Evolutionary conservation across 2,113 vertebrate genomes (phyloP).

Genomic region (Malurus alboscapulatus): DNA sequence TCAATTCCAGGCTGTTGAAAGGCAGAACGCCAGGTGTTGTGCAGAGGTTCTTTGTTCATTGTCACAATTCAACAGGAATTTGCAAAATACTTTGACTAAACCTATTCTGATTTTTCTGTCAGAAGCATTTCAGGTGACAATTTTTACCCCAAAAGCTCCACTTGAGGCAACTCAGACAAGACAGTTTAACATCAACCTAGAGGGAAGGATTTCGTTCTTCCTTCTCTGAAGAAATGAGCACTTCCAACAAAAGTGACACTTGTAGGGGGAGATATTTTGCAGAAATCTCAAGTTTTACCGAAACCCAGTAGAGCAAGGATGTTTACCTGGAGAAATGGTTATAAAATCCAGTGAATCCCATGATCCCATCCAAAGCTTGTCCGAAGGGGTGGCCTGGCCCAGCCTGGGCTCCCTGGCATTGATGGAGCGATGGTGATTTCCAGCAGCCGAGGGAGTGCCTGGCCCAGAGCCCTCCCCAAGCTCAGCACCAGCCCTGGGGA

Average conservation of each 20-base stretch:
- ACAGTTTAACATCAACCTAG: conserved; percentile 9
- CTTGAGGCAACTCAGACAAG: conserved; percentile 16
- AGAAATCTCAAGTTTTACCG: background rate
- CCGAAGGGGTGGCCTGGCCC: background rate
- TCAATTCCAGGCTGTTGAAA: background rate
- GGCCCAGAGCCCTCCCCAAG: background rate
- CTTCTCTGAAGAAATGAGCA: background rate
- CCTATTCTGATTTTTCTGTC: conserved; percentile 31
- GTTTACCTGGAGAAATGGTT: background rate
- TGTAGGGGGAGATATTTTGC: background rate
- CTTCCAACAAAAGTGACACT: background rate
- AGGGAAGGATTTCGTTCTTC: background rate
- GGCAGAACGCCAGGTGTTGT: conserved; percentile 19
- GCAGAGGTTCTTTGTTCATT: conserved; percentile 41
- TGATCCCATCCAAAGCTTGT: background rate
- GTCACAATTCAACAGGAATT: background rate
- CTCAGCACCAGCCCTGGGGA: background rate
- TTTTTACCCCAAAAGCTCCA: conserved; percentile 36
- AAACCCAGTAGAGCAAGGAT: background rate
- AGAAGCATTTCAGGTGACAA: conserved; percentile 42
- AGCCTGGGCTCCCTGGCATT: background rate
- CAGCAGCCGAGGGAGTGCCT: background rate
- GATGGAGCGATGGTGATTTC: background rate
- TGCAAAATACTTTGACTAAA: conserved; percentile 58
- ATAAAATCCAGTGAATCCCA: too few species aligned